These are phyloP conservation scores for Diuraphis noxia DNA, from an alignment of 1,140 invertebrate genomes.

Conservation along the genomic window DNA sequence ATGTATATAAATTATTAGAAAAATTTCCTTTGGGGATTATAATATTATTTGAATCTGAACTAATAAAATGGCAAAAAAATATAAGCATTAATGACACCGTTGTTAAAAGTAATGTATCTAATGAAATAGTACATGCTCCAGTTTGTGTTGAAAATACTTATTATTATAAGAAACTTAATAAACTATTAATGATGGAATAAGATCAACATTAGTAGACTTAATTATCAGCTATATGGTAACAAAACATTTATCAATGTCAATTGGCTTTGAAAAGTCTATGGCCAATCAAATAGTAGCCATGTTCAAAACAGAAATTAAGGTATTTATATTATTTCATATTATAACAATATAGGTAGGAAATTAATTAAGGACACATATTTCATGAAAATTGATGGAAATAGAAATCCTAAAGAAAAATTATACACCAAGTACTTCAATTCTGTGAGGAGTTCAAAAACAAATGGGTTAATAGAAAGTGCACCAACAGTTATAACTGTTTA, in stretches of 20 bases:
- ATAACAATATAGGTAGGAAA: too few species aligned
- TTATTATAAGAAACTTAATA: not conserved
- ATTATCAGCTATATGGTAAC: not conserved
- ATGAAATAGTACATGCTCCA: too few species aligned
- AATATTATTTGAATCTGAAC: too few species aligned
- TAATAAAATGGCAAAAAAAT: too few species aligned
- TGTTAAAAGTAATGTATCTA: too few species aligned
- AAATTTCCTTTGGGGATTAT: too few species aligned
- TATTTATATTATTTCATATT: not conserved
- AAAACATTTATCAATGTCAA: not conserved
- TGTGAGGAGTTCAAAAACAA: not conserved
- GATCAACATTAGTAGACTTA: not conserved
- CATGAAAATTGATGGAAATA: not conserved
- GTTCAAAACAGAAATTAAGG: not conserved
- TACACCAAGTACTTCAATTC: not conserved
- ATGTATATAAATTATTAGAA: too few species aligned
- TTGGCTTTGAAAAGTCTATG: not conserved
- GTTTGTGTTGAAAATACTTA: not conserved
- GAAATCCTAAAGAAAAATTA: not conserved
- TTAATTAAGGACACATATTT: constrained; percentile 6
- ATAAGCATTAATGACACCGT: too few species aligned
- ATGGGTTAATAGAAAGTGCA: not conserved
- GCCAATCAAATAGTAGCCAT: not conserved
- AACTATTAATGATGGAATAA: not conserved
- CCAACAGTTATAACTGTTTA: too few species aligned